phyloP scores from a whole-genome alignment of 2,797 vertebrate species.

The Alca torda region DNA sequence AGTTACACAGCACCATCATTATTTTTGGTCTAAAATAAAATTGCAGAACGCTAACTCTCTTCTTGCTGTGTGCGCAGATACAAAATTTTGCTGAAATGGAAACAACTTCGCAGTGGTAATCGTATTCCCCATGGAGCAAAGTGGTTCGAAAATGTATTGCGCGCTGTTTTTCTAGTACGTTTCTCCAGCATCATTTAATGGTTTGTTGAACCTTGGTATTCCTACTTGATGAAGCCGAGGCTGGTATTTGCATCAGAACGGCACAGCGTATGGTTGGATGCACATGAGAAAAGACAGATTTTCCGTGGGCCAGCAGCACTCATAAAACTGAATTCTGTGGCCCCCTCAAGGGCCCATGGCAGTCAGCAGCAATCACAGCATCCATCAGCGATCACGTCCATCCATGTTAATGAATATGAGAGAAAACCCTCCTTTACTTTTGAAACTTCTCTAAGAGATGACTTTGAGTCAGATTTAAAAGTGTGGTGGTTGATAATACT shows the following conservation, averaged over 20 bases:
- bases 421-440: not conserved
- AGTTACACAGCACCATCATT: not conserved
- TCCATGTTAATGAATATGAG: not conserved
- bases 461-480: not conserved
- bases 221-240: not conserved
- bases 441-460: not conserved
- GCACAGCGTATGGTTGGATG: not conserved
- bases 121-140: not conserved
- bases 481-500: not conserved
- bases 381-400: not conserved
- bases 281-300: not conserved
- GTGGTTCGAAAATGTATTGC: not conserved
- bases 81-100: not conserved
- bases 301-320: not conserved
- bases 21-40: not conserved
- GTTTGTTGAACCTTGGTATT: not conserved
- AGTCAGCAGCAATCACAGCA: not conserved
- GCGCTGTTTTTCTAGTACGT: not conserved
- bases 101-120: not conserved
- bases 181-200: not conserved
- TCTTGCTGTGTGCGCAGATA: not conserved
- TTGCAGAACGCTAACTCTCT: not conserved
- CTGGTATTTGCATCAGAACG: not conserved
- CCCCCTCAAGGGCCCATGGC: not conserved
- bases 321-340: not conserved